Evolutionary conservation across 2,888 invertebrate species (phyloP).

Genomic region (Acleris emargana): DNA sequence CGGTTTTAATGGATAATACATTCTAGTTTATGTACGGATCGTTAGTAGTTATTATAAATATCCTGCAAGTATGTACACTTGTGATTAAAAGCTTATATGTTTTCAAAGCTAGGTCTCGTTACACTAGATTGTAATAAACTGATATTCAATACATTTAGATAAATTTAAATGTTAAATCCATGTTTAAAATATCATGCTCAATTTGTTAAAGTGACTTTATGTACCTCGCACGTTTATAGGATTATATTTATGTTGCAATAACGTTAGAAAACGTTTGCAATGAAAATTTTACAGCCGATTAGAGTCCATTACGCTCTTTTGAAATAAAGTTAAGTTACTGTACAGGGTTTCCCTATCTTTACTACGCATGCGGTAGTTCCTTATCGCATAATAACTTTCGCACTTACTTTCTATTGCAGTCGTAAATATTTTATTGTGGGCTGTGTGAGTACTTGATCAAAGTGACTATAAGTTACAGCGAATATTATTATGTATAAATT

Average conservation of each 20-base stretch:
- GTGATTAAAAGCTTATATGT: too few species aligned
- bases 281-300: slow-evolving; percentile 15
- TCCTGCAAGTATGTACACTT: too few species aligned
- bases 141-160: too few species aligned
- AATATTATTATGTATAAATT: slow-evolving; percentile 2
- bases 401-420: slow-evolving; percentile 20
- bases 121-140: too few species aligned
- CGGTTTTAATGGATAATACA: too few species aligned
- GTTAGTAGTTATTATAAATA: too few species aligned
- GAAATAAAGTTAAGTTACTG: slow-evolving; percentile 4
- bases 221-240: background rate
- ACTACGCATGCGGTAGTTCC: slow-evolving; percentile 3
- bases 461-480: background rate
- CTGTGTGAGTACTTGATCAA: background rate
- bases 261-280: background rate
- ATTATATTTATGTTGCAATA: background rate
- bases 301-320: slow-evolving; percentile 5
- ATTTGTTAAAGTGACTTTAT: too few species aligned
- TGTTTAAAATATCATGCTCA: too few species aligned
- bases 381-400: slow-evolving; percentile 18
- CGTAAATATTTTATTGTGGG: slow-evolving; percentile 15
- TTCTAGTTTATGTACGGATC: too few species aligned
- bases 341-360: slow-evolving; percentile 5
- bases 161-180: too few species aligned
- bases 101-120: too few species aligned